Evolutionary conservation across 2,888 invertebrate species (phyloP), one percentile per base, ranked within the genome.

Genomic region (Nasonovia ribisnigri): DNA sequence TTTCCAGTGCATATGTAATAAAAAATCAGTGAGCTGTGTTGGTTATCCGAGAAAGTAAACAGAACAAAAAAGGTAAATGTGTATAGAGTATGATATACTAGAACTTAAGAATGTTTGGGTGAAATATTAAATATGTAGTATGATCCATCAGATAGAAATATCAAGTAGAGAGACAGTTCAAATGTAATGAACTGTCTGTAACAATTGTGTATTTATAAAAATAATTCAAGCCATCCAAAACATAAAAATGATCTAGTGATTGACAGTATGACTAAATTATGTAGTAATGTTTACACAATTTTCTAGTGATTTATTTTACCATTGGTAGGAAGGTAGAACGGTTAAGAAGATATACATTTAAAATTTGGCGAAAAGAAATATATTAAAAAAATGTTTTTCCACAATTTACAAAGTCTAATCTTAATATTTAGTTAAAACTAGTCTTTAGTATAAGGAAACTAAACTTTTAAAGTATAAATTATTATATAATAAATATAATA

Each of bases 351-450:
- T 57, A 26, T 2, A 36, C 36, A 77, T 77, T 77, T 36, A 36
- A 20, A 36, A 77, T 36, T 77, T 36, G 77, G 36, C 8, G 36
- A 36, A 77, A 77, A 77, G 77, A 77, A 77, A 36, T 77, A 77
- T 36, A 77, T 36, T 77, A 6, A 20, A 36, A 77, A 36, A 77
- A 36, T 20, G 0, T 20, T 77, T 36, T 20, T 77, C 67, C 67
- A 20, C 36, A 11, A 36, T 42, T 36, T 77, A 57, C 20, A 8
- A 77, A 20, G 36, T 36, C 36, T 77, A 8, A 77, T 36, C 20
- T 36, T 77, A 77, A 77, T 77, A 77, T 77, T 84, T 43, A 84
- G 84, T 26, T 84, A 84, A 84, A 84, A 43, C 84, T 84, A 84
- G 26, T 11, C 43, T 13, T 3, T 11, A 84, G 43, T 26, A 10